These are phyloP conservation scores for Tenthredo distinguenda DNA, from an alignment of 2,888 invertebrate species.

Conservation along the genomic window DNA sequence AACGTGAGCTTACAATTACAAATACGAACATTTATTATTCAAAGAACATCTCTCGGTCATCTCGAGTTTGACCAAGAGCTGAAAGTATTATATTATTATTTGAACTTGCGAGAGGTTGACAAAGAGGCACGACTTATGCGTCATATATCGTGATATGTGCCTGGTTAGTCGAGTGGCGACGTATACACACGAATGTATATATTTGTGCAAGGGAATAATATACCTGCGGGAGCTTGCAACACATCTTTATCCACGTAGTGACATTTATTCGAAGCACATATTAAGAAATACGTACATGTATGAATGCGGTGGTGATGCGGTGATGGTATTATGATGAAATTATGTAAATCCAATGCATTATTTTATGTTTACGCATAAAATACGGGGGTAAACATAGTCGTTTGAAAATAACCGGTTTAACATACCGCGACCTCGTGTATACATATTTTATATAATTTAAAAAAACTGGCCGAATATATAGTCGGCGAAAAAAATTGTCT, in stretches of 20 bases:
- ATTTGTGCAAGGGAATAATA: not conserved
- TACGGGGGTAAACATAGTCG: not conserved
- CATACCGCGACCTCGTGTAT: not conserved
- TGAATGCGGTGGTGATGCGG: not conserved
- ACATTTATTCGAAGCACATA: constrained; percentile 3
- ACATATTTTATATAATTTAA: not conserved
- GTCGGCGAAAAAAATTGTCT: not conserved
- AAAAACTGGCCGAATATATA: not conserved
- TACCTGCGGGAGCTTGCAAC: not conserved
- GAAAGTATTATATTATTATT: constrained; percentile 14
- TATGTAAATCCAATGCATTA: constrained; percentile 20
- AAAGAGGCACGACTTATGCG: constrained; percentile 5
- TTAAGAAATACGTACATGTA: not conserved
- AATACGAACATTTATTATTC: not conserved
- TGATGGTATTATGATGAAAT: constrained; percentile 16
- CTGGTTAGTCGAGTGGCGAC: not conserved
- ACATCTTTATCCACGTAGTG: not conserved
- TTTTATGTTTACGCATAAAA: constrained; percentile 2
- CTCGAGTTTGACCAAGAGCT: not conserved
- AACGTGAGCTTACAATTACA: no score
- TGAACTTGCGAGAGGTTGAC: constrained; percentile 35
- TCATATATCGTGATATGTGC: not conserved
- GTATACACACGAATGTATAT: not conserved
- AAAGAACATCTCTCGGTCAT: not conserved
- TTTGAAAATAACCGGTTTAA: constrained; percentile 20